A percentile compares a stretch with the other conserved stretches of the same genome.
These are phyloP conservation scores for Catharus minimus DNA, from an alignment of 2,113 vertebrate species.

Conservation along the genomic window DNA sequence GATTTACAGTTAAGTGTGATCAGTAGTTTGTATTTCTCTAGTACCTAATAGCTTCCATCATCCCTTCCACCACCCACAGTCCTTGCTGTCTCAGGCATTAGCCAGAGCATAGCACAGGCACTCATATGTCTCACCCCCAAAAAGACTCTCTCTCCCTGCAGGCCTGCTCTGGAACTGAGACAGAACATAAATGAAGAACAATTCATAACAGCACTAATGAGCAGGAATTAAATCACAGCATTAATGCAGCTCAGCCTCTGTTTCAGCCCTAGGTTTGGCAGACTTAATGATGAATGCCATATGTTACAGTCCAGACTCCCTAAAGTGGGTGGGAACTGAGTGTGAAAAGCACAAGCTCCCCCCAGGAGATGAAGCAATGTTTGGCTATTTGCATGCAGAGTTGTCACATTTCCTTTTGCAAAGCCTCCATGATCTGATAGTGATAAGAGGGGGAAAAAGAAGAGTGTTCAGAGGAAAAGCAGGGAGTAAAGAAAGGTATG, in stretches of 20 bases:
- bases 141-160: background rate
- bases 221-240: background rate
- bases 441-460: rapidly evolving
- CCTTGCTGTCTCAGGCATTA: background rate
- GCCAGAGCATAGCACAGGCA: background rate
- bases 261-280: background rate
- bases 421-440: background rate
- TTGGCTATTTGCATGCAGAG: background rate
- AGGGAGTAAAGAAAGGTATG: background rate
- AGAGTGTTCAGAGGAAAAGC: background rate
- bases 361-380: background rate
- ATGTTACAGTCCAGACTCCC: background rate
- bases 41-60: background rate
- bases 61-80: background rate
- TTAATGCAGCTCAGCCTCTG: background rate
- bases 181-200: background rate
- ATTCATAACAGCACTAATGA: background rate
- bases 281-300: background rate
- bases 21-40: background rate
- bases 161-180: background rate
- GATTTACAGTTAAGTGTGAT: background rate
- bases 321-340: background rate
- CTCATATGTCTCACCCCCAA: background rate
- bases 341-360: background rate
- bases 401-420: background rate